Base-by-base conservation (phyloP, 2,888 invertebrate species). In the Eupithecia abbreviata region DNA sequence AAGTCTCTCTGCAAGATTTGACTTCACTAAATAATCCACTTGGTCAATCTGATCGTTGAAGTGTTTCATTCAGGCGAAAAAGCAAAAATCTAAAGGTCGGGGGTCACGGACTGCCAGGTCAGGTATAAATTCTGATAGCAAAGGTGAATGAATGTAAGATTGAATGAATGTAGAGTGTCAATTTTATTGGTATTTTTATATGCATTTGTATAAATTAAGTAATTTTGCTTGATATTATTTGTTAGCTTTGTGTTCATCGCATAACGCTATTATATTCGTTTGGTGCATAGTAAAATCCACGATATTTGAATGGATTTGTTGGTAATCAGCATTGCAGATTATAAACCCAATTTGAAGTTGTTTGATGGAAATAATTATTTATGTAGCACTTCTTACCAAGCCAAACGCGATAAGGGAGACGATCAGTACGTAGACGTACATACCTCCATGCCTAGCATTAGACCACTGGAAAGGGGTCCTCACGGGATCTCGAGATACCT, bases 401-500 rank as follows among this genome's bases (percentile, higher is more conserved):
- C 43, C 43, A 43, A 43, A 43, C 43, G 43, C 43, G 2, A 43
- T 43, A 7, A 43, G 5, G 4, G 43, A 43, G 43, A 43, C 43
- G 3, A 30, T 12, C 18, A 62, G 55, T 30, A 30, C 30, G 30
- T 18, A 62, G 30, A 51, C 5, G 49, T 49, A 5, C 68, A 49
- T 86, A 94, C 97, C 97, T 85, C 96, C 96, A 83, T 96, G 95
- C 74, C 84, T 89, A 0, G 93, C 90, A 43, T 86, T 88, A 84
- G 95, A 96, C 98, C 98, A 98, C 84, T 98, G 98, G 87, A 97
- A 97, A 0, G 98, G 98, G 0, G 98, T 97, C n/a, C 98, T 95
- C 68, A 95, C 96, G 0, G 97, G 97, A 88, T 98, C 98, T 51
- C 98, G 95, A 30, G 97, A 96, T 2, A 93, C 92, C 15, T 92